Conservation (phyloP, 2,888 invertebrate genomes). For the Clistopyga incitator region DNA sequence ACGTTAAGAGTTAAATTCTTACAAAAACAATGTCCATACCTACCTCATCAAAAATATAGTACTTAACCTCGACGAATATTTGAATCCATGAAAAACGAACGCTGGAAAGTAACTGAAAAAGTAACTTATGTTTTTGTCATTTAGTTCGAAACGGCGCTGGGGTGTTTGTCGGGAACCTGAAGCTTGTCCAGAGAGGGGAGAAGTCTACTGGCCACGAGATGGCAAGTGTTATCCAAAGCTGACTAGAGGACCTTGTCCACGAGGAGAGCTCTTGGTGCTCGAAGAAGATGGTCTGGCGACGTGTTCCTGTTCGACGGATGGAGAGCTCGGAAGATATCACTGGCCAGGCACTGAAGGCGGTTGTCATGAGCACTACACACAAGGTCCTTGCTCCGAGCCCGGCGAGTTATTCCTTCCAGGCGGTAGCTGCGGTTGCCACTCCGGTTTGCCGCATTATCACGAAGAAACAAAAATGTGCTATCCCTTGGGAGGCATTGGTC, state of each 20-base stretch:
- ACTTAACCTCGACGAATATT: not conserved
- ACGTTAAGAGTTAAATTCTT: not conserved
- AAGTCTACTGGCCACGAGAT: slow-evolving; percentile 92
- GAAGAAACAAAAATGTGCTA: slow-evolving; percentile 89
- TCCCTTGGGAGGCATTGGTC: slow-evolving; percentile 91
- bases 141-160: slow-evolving; percentile 87
- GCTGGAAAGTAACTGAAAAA: not conserved
- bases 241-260: slow-evolving; percentile 91
- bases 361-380: slow-evolving; percentile 92
- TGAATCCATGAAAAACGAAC: not conserved
- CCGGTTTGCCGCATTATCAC: slow-evolving; percentile 91
- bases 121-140: slow-evolving; percentile 76
- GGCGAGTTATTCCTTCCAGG: slow-evolving; percentile 92
- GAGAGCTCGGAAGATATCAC: slow-evolving; percentile 86
- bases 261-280: slow-evolving; percentile 89
- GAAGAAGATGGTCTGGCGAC: slow-evolving; percentile 88
- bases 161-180: slow-evolving; percentile 90
- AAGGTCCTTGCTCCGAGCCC: slow-evolving; percentile 91
- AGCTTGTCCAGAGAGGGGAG: slow-evolving; percentile 87
- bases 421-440: slow-evolving; percentile 90
- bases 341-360: slow-evolving; percentile 87
- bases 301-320: slow-evolving; percentile 87
- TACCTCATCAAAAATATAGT: too few species aligned
- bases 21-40: too few species aligned
- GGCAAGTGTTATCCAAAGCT: slow-evolving; percentile 90